These are phyloP conservation scores for Seriola quinqueradiata DNA, from an alignment of 2,113 vertebrate genomes.

Conservation along the genomic window DNA sequence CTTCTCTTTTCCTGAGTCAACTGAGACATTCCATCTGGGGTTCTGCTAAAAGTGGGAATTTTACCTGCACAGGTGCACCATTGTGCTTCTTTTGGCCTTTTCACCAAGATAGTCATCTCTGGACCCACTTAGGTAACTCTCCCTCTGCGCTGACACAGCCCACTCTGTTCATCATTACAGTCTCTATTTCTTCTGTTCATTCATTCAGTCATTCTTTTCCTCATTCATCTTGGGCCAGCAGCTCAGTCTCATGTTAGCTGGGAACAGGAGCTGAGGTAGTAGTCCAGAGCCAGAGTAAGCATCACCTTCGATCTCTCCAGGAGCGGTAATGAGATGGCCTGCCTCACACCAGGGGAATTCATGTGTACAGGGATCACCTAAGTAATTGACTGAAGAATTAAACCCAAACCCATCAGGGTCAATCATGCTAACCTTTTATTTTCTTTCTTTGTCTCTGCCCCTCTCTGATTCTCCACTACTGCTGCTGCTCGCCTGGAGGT, in stretches of 20 bases:
- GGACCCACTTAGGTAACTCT: conserved; percentile 43
- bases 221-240: conserved; percentile 47
- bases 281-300: conserved; percentile 17
- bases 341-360: conserved; percentile 59
- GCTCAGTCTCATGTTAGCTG: conserved; percentile 20
- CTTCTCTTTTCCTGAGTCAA: not conserved
- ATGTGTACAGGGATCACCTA: conserved; percentile 43
- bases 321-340: conserved; percentile 56
- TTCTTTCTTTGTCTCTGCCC: not conserved
- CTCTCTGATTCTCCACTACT: conserved; percentile 11
- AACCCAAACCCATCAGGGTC: conserved; percentile 44
- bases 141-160: conserved; percentile 43
- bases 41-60: conserved; percentile 8
- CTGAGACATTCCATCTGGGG: conserved; percentile 32
- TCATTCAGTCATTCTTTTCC: conserved; percentile 22
- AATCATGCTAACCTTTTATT: conserved; percentile 53
- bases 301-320: conserved; percentile 63
- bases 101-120: conserved; percentile 66
- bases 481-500: conserved; percentile 34
- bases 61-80: conserved; percentile 64
- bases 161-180: conserved; percentile 56
- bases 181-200: conserved; percentile 63
- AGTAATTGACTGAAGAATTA: conserved; percentile 66
- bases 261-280: conserved; percentile 21
- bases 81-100: conserved; percentile 59